Evolutionary conservation across 2,888 invertebrate genomes (phyloP).

Genomic region (Caenorhabditis becei): DNA sequence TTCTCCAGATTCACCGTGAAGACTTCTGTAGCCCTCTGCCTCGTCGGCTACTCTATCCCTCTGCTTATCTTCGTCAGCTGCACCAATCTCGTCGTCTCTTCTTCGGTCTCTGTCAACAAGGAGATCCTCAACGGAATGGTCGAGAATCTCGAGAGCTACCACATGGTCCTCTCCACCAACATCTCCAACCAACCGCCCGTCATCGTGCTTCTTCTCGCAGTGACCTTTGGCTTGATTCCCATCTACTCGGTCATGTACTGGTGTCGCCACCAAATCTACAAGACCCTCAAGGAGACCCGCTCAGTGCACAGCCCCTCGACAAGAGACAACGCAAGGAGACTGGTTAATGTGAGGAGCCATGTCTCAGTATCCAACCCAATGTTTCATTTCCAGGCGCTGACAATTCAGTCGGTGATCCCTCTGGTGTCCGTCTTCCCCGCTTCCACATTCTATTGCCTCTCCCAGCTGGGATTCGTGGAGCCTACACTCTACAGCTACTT

Average conservation of each 20-base stretch:
- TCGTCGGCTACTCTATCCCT: constrained; percentile 45
- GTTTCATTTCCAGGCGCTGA: constrained; percentile 42
- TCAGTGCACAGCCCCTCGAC: constrained; percentile 51
- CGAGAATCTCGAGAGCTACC: constrained; percentile 34
- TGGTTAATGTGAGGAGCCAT: constrained; percentile 35
- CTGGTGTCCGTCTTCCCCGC: constrained; percentile 55
- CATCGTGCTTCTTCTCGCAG: constrained; percentile 23
- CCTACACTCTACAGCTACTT: constrained; percentile 48
- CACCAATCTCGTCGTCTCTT: constrained; percentile 6
- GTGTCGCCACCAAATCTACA: constrained; percentile 52
- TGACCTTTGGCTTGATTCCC: constrained; percentile 42
- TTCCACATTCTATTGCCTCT: constrained; percentile 41
- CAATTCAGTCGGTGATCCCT: constrained; percentile 56
- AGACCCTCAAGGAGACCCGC: constrained; percentile 41
- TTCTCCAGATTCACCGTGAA: constrained; percentile 29
- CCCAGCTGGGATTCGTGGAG: constrained; percentile 46
- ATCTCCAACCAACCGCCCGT: constrained; percentile 36
- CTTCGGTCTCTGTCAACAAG: constrained; percentile 13
- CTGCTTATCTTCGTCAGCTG: constrained; percentile 38
- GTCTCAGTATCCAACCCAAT: background rate
- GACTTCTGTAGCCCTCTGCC: constrained; percentile 33
- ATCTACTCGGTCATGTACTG: constrained; percentile 60
- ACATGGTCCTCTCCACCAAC: constrained; percentile 50
- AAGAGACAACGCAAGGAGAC: constrained; percentile 47
- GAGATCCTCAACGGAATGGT: constrained; percentile 33